Evolutionary conservation across 1,140 invertebrate species (phyloP), one percentile per base, ranked within the genome.

Genomic region (Anagrus nilaparvatae): DNA sequence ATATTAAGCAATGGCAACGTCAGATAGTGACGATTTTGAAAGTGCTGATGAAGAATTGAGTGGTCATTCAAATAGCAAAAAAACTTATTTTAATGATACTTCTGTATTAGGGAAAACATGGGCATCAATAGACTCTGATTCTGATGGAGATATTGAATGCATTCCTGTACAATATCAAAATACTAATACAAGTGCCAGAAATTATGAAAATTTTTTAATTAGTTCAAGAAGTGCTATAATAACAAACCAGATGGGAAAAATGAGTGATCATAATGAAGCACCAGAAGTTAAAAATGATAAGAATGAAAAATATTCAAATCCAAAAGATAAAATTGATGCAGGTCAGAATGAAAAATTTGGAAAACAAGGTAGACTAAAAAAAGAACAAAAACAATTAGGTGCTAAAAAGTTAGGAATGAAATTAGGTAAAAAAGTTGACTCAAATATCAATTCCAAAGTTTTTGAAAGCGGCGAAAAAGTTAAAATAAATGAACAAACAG

Each of bases 11-110:
- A 82, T 82, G 80, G 73, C 77, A 55, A 74, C 75, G 7, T 82
- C 79, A 42, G 79, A 82, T 42, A 82, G 79, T 59, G 80, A 82
- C 51, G 76, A 74, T 56, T 83, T 82, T 57, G 76, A 79, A 52
- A 80, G 77, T 57, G 77, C 77, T 7, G 76, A 79, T 50, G 76
- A 79, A 48, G 76, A 76, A 17, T 42, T 63, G 34, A 51, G 51
- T 20, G 40, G 32, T 28, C 40, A 46, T 19, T 13, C 29, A 6
- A 48, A 42, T 44, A 52, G 13, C 14, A 24, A 42, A 21, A 46
- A 27, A 23, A 37, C 23, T 19, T 29, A 23, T 36, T 23, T 16
- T 29, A 16, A n/a, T n/a, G n/a, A n/a, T n/a, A n/a, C n/a, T n/a
- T n/a, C n/a, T n/a, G n/a, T n/a, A n/a, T n/a, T n/a, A 23, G 23